Percentiles rank a stretch among this genome's conserved stretches.
phyloP scores from a whole-genome alignment of 2,797 vertebrate genomes.

The Valencia hispanica region DNA sequence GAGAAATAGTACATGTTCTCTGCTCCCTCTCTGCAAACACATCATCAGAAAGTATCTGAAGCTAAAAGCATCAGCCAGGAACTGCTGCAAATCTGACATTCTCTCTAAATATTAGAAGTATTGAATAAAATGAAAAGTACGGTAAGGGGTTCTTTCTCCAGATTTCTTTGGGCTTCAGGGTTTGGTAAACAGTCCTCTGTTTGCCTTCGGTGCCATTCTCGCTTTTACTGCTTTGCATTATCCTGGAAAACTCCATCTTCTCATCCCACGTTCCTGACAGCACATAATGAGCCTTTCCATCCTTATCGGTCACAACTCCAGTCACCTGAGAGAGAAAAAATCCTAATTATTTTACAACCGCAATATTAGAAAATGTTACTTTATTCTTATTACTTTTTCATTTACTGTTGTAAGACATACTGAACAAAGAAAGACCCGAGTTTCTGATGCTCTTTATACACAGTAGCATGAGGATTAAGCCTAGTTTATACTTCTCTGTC shows the following conservation, averaged over 20 bases:
- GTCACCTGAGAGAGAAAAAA: conserved; percentile 84
- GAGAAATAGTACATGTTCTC: conserved; percentile 98
- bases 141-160: conserved; percentile 93
- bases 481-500: too few relatives aligned
- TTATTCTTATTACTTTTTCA: too few relatives aligned
- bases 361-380: not conserved
- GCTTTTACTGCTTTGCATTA: conserved; percentile 82
- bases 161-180: conserved; percentile 87
- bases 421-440: not conserved
- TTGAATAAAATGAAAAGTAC: conserved; percentile 78
- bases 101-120: not conserved
- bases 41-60: conserved; percentile 7
- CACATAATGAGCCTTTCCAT: conserved; percentile 90
- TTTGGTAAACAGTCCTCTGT: conserved; percentile 86
- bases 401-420: not conserved
- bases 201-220: conserved; percentile 89
- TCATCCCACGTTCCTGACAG: conserved; percentile 97
- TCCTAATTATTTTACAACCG: not conserved
- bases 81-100: not conserved
- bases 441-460: too few relatives aligned
- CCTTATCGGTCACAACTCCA: conserved; percentile 90
- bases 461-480: too few relatives aligned
- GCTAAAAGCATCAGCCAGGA: not conserved
- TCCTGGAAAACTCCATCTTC: conserved; percentile 94
- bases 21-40: conserved; percentile 86